A percentile compares a stretch with the other conserved stretches of the same genome.
phyloP scores from a whole-genome alignment of 1,140 invertebrate genomes.

The Drosophila pallidifrons region DNA sequence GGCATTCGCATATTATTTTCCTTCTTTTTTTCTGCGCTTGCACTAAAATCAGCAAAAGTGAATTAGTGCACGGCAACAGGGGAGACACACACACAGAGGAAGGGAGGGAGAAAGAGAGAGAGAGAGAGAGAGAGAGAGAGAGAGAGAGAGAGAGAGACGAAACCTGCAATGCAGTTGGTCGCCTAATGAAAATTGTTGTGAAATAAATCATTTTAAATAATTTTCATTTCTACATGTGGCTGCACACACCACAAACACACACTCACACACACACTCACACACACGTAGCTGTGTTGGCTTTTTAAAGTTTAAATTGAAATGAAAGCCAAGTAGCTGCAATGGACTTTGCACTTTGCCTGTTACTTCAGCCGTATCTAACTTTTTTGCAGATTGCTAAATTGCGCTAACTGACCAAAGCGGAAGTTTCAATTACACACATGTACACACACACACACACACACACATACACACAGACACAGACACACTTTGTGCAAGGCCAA shows the following conservation, averaged over 20 bases:
- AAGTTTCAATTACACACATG: conserved; percentile 80
- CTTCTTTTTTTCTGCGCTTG: conserved; percentile 22
- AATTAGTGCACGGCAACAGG: conserved; percentile 60
- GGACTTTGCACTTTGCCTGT: conserved; percentile 80
- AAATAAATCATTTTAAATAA: conserved; percentile 83
- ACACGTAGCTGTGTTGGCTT: conserved; percentile 35
- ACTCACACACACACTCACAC: not conserved
- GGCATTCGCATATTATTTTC: conserved; percentile 49
- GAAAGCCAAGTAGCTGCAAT: conserved; percentile 81
- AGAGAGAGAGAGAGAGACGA: not conserved
- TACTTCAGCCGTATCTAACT: conserved; percentile 81
- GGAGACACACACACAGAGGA: too few species aligned
- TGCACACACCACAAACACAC: conserved; percentile 35
- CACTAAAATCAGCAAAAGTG: conserved; percentile 75
- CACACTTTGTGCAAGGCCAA: conserved; percentile 25
- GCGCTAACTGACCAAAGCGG: conserved; percentile 82
- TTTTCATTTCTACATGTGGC: conserved; percentile 66
- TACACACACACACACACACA: conserved; percentile 32
- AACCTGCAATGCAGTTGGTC: conserved; percentile 73
- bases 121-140: not conserved
- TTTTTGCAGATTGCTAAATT: conserved; percentile 82
- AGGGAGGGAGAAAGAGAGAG: not conserved
- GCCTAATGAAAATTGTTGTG: conserved; percentile 81
- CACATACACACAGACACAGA: conserved; percentile 25
- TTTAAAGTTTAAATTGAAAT: conserved; percentile 80